Conservation (phyloP, 1,140 invertebrate genomes). For the Teleopsis dalmanni region DNA sequence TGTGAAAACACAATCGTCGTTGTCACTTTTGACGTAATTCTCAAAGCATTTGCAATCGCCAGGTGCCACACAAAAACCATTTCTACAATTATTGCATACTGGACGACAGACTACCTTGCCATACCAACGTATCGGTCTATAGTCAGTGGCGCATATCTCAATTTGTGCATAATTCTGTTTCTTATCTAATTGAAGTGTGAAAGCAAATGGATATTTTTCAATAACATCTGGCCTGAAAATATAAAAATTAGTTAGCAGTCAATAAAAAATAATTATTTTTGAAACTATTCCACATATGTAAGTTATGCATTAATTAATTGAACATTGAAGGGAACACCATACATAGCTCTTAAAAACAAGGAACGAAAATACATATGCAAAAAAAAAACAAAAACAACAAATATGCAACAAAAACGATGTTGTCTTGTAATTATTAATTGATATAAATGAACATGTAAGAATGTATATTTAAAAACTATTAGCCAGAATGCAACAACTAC, state of each 20-base stretch:
- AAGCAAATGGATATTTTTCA: slow-evolving; percentile 20
- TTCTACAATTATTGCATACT: slow-evolving; percentile 49
- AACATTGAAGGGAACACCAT: too few species aligned
- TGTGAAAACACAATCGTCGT: slow-evolving; percentile 35
- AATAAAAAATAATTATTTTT: background rate
- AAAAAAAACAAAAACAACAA: too few species aligned
- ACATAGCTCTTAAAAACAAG: too few species aligned
- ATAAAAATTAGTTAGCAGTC: background rate
- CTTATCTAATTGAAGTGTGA: slow-evolving; percentile 22
- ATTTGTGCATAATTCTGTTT: slow-evolving; percentile 22
- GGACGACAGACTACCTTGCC: slow-evolving; percentile 47
- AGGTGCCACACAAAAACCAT: slow-evolving; percentile 51
- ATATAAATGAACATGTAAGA: too few species aligned
- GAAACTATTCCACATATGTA: too few species aligned
- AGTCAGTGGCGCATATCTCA: slow-evolving; percentile 52
- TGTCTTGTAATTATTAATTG: too few species aligned
- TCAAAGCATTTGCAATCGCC: slow-evolving; percentile 51
- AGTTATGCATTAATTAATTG: too few species aligned
- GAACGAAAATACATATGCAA: too few species aligned
- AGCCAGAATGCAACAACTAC: too few species aligned
- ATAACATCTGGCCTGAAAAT: slow-evolving; percentile 18
- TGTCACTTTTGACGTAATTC: slow-evolving; percentile 48
- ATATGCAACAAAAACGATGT: too few species aligned
- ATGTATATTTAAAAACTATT: too few species aligned
- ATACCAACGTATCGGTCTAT: slow-evolving; percentile 45